Evolutionary conservation across 2,888 invertebrate species (phyloP), one percentile per base, ranked within the genome.

Genomic region (Cinara cedri): DNA sequence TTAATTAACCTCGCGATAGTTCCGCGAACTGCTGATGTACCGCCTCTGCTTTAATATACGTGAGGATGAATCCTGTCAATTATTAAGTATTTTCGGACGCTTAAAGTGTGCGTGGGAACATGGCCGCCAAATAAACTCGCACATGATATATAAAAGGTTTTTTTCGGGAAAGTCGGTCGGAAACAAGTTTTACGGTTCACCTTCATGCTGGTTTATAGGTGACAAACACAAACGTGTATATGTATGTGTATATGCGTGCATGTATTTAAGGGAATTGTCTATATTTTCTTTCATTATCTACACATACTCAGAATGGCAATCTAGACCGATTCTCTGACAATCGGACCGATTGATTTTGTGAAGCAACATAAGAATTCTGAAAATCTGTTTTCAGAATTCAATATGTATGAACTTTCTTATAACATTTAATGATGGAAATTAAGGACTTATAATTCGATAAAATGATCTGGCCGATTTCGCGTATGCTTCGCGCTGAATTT

Each of bases 131-230:
- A 26, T 21, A 24, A 49, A 72, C 60, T 49, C 19, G 24, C 26
- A 16, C n/a, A n/a, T n/a, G n/a, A 34, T 34, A 34, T 51, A 62
- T 34, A 74, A 74, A 74, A 54, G 51, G n/a, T n/a, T n/a, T n/a
- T 24, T 65, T 63, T 63, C 42, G 3, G 16, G 42, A 75, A 75
- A 75, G 51, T 75, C 65, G 34, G 54, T 75, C 63, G 44, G 54
- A 65, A 75, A 75, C 74, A 44, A 63, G 74, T 75, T 65, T 65
- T 75, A 74, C 65, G 54, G 54, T 54, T 75, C 65, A 44, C 55
- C 19, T 19, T 1, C 1, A 8, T 46, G 10, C 44, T 44, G 8
- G 54, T n/a, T 2, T 13, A 4, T 19, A 14, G 3, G 19, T 19
- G 19, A 13, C 11, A 26, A 14, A 46, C 63, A 21, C 63, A 42